Conservation (phyloP, 2,888 invertebrate genomes). For the Philereme transversata region DNA sequence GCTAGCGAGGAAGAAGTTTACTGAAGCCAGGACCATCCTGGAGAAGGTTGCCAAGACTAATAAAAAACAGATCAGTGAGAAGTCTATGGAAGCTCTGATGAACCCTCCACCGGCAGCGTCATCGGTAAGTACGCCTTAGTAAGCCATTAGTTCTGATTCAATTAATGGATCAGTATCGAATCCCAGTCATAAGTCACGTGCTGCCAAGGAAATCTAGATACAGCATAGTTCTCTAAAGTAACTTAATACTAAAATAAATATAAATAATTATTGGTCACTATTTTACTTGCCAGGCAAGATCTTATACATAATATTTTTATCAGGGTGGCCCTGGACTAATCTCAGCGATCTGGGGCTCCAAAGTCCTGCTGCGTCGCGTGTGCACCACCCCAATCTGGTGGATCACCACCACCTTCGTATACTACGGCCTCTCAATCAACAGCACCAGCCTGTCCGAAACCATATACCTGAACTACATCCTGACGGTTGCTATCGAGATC, state of each 20-base stretch:
- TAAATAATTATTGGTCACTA: too few species aligned
- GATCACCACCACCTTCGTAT: constrained; percentile 91
- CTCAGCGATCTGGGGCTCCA: constrained; percentile 72
- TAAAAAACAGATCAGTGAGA: constrained; percentile 80
- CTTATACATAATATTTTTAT: neutral
- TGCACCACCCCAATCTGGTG: constrained; percentile 89
- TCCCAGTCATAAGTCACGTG: too few species aligned
- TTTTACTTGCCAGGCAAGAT: too few species aligned
- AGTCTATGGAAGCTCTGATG: constrained; percentile 69
- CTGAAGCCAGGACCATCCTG: constrained; percentile 85
- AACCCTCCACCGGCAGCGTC: constrained; percentile 60
- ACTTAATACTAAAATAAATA: too few species aligned
- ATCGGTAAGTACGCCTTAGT: constrained; percentile 22
- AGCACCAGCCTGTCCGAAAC: constrained; percentile 89
- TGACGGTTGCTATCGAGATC: constrained; percentile 86
- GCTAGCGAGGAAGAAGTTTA: constrained; percentile 85
- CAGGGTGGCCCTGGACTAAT: constrained; percentile 44
- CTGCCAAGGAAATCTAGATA: too few species aligned
- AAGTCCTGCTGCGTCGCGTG: constrained; percentile 81
- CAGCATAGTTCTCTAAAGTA: too few species aligned
- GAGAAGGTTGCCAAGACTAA: constrained; percentile 86
- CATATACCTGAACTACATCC: constrained; percentile 89
- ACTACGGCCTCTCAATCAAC: constrained; percentile 91
- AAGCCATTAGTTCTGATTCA: too few species aligned
- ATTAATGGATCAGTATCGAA: too few species aligned